Evolutionary conservation across 2,888 invertebrate genomes (phyloP).

Genomic region (Papilio elwesi): DNA sequence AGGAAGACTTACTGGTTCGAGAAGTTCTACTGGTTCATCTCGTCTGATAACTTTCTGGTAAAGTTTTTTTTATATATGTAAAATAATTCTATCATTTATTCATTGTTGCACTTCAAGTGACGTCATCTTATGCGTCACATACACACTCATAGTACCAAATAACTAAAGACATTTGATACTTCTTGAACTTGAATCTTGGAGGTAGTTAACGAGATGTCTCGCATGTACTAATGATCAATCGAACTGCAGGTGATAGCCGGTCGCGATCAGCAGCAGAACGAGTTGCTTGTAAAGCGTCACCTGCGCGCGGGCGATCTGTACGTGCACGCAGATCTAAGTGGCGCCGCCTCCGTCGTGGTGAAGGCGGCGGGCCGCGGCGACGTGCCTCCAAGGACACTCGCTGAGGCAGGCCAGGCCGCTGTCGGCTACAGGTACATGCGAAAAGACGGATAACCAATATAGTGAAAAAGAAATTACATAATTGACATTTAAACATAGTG

Average conservation of each 20-base stretch:
- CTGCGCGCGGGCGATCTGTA: slow-evolving; percentile 94
- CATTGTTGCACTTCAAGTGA: no score
- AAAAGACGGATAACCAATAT: no score
- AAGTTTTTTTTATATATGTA: slow-evolving; percentile 42
- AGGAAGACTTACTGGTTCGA: slow-evolving; percentile 99
- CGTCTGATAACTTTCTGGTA: slow-evolving; percentile 95
- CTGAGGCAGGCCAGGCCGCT: slow-evolving; percentile 98
- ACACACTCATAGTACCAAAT: no score
- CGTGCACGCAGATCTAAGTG: slow-evolving; percentile 97
- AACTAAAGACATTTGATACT: no score
- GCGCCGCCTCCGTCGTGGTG: slow-evolving; percentile 95
- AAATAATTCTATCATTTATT: no score
- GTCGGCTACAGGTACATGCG: slow-evolving; percentile 90
- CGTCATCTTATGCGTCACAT: no score
- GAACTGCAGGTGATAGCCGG: slow-evolving; percentile 92
- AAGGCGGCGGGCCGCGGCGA: slow-evolving; percentile 86
- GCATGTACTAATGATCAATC: not conserved
- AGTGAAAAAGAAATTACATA: no score
- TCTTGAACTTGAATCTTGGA: not conserved
- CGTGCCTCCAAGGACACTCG: slow-evolving; percentile 96
- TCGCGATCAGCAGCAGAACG: slow-evolving; percentile 99
- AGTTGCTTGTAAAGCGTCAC: slow-evolving; percentile 97
- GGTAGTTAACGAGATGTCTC: not conserved
- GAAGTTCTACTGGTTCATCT: slow-evolving; percentile 99
- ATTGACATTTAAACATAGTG: no score